These are phyloP conservation scores for Clivina fossor DNA, from an alignment of 2,888 invertebrate species.

Conservation along the genomic window DNA sequence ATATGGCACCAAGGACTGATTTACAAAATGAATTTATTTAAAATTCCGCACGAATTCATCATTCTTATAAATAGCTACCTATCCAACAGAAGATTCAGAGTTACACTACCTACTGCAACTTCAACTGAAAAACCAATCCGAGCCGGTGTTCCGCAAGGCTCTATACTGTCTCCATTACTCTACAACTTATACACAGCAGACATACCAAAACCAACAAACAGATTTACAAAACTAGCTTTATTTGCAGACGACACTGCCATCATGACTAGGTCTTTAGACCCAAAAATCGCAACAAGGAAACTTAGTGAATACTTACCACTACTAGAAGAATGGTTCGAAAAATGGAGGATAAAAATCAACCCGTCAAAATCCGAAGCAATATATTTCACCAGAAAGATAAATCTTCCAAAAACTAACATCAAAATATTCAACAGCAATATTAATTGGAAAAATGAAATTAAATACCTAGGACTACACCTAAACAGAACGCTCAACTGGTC, in stretches of 20 bases:
- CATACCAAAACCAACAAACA: conserved; percentile 27
- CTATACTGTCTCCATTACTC: conserved; percentile 35
- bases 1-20: conserved; percentile 40
- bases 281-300: conserved; percentile 33
- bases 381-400: conserved; percentile 14
- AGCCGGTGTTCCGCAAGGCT: conserved; percentile 40
- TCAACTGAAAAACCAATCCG: conserved; percentile 27
- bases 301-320: conserved; percentile 19
- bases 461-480: conserved; percentile 38
- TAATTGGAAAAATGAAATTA: conserved; percentile 17
- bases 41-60: conserved; percentile 28
- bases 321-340: conserved; percentile 23
- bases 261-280: too few relatives aligned
- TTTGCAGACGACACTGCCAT: conserved; percentile 40
- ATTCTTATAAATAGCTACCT: conserved; percentile 35
- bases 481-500: conserved; percentile 36
- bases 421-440: conserved; percentile 17
- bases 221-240: conserved; percentile 30
- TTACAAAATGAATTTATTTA: conserved; percentile 34
- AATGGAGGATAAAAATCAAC: conserved; percentile 34
- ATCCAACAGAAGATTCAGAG: conserved; percentile 33
- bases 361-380: conserved; percentile 18
- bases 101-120: conserved; percentile 17
- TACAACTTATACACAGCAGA: conserved; percentile 36
- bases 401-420: background rate